Evolutionary conservation across 2,888 invertebrate species (phyloP), one percentile per base, ranked within the genome.

Genomic region (Sarcophaga subvicina): DNA sequence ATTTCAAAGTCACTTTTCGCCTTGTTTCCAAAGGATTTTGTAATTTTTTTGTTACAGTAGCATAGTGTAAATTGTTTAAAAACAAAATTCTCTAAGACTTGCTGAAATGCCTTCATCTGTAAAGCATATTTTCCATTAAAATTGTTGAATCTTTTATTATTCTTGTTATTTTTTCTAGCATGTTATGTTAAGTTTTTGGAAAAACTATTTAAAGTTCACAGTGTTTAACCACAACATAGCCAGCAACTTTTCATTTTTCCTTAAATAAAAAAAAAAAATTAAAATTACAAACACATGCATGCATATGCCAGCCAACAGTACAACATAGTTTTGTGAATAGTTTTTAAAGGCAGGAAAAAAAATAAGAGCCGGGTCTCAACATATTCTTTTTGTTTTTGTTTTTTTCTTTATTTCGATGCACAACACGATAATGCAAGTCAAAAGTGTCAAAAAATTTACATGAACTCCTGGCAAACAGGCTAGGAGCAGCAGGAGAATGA

Each of bases 371-470:
- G 37, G 37, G 37, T 37, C 8, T 37, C 37, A 37, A 37, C 37
- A 37, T 37, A 37, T 37, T 37, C 8, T 37, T 37, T 37, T 37
- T 37, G 37, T 37, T 37, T 37, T 10, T 37, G 5, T 8, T 37
- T 37, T 37, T 37, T 10, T 37, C 2, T 75, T 37, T 22, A 62
- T 60, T 10, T 75, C 10, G 49, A 37, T 37, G 60, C 37, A 37
- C 45, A 47, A 49, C 37, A 20, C 20, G 37, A 54, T 64, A 47
- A 79, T 75, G 67, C 72, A 69, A 75, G 75, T 66, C 25, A 77
- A 83, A 80, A 78, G 83, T 87, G 86, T 87, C 80, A 87, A 83
- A 73, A 79, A 83, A 78, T 86, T 77, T 80, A 81, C 80, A 83
- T 80, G 66, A 64, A 70, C 73, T 72, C 25, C 22, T n/a, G 66